phyloP scores from a whole-genome alignment of 1,140 invertebrate genomes.

The Leptoteleia sp. region DNA sequence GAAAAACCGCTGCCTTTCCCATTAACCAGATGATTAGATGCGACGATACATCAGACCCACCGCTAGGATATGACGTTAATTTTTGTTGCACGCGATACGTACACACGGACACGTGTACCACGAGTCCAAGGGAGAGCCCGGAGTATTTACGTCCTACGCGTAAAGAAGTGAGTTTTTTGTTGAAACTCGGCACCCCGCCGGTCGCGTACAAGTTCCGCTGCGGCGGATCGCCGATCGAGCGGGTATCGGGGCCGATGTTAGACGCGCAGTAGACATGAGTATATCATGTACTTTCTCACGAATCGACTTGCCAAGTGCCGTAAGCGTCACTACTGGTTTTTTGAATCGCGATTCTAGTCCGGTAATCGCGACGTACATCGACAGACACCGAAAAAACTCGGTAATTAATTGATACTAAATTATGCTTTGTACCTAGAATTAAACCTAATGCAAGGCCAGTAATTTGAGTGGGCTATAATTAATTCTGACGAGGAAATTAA shows the following conservation, averaged over 20 bases:
- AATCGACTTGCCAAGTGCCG: slow-evolving; percentile 47
- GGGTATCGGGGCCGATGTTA: slow-evolving; percentile 52
- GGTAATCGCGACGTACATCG: slow-evolving; percentile 44
- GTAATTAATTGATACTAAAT: slow-evolving; percentile 44
- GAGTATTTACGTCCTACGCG: slow-evolving; percentile 49
- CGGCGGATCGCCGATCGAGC: slow-evolving; percentile 40
- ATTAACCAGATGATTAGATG: slow-evolving; percentile 54
- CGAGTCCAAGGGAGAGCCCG: slow-evolving; percentile 6
- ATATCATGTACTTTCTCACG: slow-evolving; percentile 66
- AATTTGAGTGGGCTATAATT: slow-evolving; percentile 23
- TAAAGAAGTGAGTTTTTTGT: slow-evolving; percentile 56
- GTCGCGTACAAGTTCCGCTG: slow-evolving; percentile 45
- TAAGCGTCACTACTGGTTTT: slow-evolving; percentile 64
- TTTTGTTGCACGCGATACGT: slow-evolving; percentile 46
- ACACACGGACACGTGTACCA: slow-evolving; percentile 37
- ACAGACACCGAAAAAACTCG: slow-evolving; percentile 12
- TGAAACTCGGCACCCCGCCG: slow-evolving; percentile 48
- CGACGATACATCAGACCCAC: slow-evolving; percentile 24
- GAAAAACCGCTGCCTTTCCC: slow-evolving; percentile 31
- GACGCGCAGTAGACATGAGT: slow-evolving; percentile 52
- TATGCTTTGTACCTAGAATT: slow-evolving; percentile 13
- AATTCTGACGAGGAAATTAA: slow-evolving; percentile 6
- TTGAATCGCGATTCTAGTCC: slow-evolving; percentile 37
- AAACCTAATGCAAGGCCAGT: slow-evolving; percentile 15
- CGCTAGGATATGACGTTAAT: slow-evolving; percentile 42